Evolutionary conservation across 2,888 invertebrate species (phyloP), one percentile per base, ranked within the genome.

Genomic region (Archips xylosteana): DNA sequence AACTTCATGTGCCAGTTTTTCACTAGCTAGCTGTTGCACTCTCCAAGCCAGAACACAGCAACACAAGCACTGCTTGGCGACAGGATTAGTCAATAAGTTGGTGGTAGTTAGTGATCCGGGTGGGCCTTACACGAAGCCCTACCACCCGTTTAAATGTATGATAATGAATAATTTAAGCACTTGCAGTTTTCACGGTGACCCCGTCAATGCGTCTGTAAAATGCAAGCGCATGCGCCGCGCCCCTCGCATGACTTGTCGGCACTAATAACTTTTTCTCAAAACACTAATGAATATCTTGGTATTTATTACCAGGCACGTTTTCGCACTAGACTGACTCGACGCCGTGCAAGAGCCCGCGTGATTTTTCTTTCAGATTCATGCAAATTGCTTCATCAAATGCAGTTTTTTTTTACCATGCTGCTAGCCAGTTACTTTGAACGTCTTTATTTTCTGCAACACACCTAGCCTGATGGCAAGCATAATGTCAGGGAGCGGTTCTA

Each of bases 261-360:
- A 85, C 87, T 92, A 91, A 92, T 89, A 89, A 89, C 89, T 91
- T 92, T 91, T 93, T 91, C 92, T 91, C 86, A 89, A 92, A 91
- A 92, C 91, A 89, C 90, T 92, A 94, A 93, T 94, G 93, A 93
- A 92, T 92, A 91, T 87, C 88, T 87, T 85, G 12, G 89, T 86
- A 82, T 87, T 89, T 93, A 94, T 93, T 94, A 89, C 94, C 82
- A 85, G 82, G 90, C 94, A 94, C 94, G 94, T 92, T 89, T 85
- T 83, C 77, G 88, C 88, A 87, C 92, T 92, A 84, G 82, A 86
- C 80, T 76, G 75, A 75, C 71, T 68, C 70, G 76, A 78, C 71
- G 42, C 63, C 23, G 47, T 62, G 62, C 45, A 61, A 42, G 23
- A 23, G 23, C 62, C 62, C 42, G 45, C 32, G 47, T 63, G 45